Evolutionary conservation across 92 coral and sea anemone genomes (phyloP), one percentile per base, ranked within the genome.

Genomic region (Epizoanthus ramosus): DNA sequence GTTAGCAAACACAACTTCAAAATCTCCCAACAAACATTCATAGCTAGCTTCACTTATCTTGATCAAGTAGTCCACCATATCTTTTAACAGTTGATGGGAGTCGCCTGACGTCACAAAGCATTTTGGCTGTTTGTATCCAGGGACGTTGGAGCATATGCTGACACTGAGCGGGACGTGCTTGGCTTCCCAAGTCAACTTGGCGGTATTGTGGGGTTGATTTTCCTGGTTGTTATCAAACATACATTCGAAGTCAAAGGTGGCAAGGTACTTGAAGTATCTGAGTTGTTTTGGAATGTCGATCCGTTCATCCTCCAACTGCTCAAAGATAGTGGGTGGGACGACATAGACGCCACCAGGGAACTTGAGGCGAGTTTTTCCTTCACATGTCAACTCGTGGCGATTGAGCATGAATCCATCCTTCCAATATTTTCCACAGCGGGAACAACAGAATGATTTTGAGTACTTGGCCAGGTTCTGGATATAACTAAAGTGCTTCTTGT

Each of bases 401-500:
- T 72, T 13, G 12, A 88, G 59, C 71, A 13, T 58, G 18, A 31
- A 23, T 3, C 25, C 88, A n/a, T 33, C 35, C 22, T 88, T 88
- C 91, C 91, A 83, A 35, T 19, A 79, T 50, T 83, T 83, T 0
- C 74, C 91, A 71, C 91, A 88, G 1, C 69, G 83, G 22, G 88
- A 77, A 60, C 88, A 88, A 31, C 41, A 25, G 79, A 66, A n/a
- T n/a, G n/a, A n/a, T n/a, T n/a, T n/a, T n/a, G n/a, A n/a, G n/a
- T n/a, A n/a, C n/a, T n/a, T n/a, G n/a, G n/a, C n/a, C n/a, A n/a
- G n/a, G n/a, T n/a, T n/a, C n/a, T n/a, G n/a, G n/a, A n/a, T n/a
- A n/a, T n/a, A n/a, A n/a, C n/a, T n/a, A n/a, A n/a, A n/a, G n/a
- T n/a, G n/a, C n/a, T n/a, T n/a, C n/a, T n/a, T n/a, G n/a, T n/a